A percentile compares a stretch with the other conserved stretches of the same genome.
These are phyloP conservation scores for Himalopsyche japonica DNA, from an alignment of 2,888 invertebrate species.

Conservation along the genomic window DNA sequence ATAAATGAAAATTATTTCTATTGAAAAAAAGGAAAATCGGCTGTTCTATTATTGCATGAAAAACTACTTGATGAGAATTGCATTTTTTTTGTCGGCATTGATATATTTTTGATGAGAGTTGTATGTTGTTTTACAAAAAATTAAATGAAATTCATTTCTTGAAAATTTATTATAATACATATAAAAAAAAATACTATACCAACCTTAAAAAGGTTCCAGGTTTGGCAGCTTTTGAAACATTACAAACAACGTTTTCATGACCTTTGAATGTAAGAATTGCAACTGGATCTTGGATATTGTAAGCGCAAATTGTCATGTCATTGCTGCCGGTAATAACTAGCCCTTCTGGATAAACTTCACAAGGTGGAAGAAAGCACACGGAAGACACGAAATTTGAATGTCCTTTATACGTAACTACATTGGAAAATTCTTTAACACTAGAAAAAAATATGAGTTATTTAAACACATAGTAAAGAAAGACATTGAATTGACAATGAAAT, in stretches of 20 bases:
- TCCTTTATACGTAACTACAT: slow-evolving; percentile 71
- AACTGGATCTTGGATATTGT: slow-evolving; percentile 69
- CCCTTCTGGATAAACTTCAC: slow-evolving; percentile 71
- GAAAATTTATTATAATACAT: too few relatives aligned
- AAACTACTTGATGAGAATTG: too few relatives aligned
- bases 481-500: slow-evolving; percentile 17
- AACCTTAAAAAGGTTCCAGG: slow-evolving; percentile 55
- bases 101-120: too few relatives aligned
- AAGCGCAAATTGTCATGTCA: slow-evolving; percentile 82
- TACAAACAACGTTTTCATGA: slow-evolving; percentile 74
- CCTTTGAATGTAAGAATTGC: slow-evolving; percentile 74
- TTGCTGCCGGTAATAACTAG: slow-evolving; percentile 88
- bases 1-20: too few relatives aligned
- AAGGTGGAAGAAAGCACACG: slow-evolving; percentile 76
- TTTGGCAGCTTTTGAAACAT: slow-evolving; percentile 51
- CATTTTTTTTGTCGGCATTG: too few relatives aligned
- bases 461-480: slow-evolving; percentile 41
- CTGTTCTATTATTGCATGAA: too few relatives aligned
- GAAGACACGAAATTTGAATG: slow-evolving; percentile 86
- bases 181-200: not conserved
- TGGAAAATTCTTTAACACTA: slow-evolving; percentile 65
- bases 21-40: too few relatives aligned
- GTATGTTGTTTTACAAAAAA: too few relatives aligned
- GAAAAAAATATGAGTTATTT: slow-evolving; percentile 39
- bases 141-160: too few relatives aligned